Base-by-base conservation (phyloP, 2,113 vertebrate genomes). In the Odontesthes bonariensis region DNA sequence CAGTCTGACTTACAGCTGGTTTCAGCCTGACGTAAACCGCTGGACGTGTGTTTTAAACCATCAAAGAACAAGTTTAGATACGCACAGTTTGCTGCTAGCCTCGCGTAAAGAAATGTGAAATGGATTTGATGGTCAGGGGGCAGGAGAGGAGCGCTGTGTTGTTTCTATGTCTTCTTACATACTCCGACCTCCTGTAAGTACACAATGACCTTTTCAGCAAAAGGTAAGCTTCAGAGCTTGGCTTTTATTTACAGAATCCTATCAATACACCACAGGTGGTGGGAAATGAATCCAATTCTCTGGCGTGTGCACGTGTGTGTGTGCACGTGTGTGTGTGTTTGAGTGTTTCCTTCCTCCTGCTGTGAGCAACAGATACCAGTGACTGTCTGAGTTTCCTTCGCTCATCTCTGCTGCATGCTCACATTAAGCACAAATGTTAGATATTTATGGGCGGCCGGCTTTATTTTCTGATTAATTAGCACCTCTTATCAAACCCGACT, bases 221-320 rank as follows among this genome's bases (percentile, higher is more conserved):
- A 86, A 77, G 69, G 65, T 68, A 35, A 76, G 70, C 61, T 77
- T 66, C 62, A 38, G 17, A 76, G 73, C 54, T 80, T 63, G 54
- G 51, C 68, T 58, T 80, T 77, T 70, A 63, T 68, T 73, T 67
- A 40, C 63, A 32, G 67, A 69, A 66, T 81, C 35, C 42, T 61
- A 46, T 86, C 79, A 27, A 80, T 82, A 65, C 61, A 23, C 83
- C 61, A 54, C 81, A 75, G 71, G 75, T 33, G 69, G 42, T 61
- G 54, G 53, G 27, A 65, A 70, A 67, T 53, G 69, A 65, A 74
- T 56, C 10, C n/a, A 62, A 4, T n/a, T 56, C 71, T 59, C 14
- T 22, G 60, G 31, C 2, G 27, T 27, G 27, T 27, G 27, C 27
- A 27, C 27, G 3, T 27, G 27, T 27, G 3, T 40, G 49, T 62